Conservation (phyloP, 1,140 invertebrate genomes). For the Zaprionus taronus region DNA sequence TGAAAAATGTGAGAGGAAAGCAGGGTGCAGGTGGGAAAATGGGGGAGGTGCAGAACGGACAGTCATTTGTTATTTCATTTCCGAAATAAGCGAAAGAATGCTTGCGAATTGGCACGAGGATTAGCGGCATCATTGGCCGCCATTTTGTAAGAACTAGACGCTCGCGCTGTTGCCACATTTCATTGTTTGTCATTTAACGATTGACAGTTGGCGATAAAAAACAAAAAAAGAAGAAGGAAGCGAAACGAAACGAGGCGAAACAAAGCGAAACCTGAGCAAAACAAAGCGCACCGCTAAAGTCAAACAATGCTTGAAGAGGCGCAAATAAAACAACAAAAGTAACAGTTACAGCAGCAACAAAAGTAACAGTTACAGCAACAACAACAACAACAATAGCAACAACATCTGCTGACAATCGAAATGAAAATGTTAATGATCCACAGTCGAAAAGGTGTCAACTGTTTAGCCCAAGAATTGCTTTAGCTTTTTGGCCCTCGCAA, state of each 20-base stretch:
- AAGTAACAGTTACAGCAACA: constrained; percentile 11
- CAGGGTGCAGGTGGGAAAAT: neutral
- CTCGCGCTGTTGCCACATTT: constrained; percentile 59
- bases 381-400: neutral
- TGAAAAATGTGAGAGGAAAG: constrained; percentile 17
- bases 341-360: constrained; percentile 27
- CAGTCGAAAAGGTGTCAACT: constrained; percentile 67
- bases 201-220: constrained; percentile 74
- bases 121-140: constrained; percentile 73
- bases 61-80: constrained; percentile 80
- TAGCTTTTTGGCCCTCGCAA: constrained; percentile 11
- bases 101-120: constrained; percentile 56
- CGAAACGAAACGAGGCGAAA: constrained; percentile 31
- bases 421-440: constrained; percentile 77
- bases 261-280: constrained; percentile 38
- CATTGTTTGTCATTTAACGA: constrained; percentile 82
- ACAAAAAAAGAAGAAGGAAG: constrained; percentile 1
- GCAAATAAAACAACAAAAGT: constrained; percentile 48
- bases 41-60: neutral
- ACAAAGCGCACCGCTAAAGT: constrained; percentile 27
- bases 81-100: constrained; percentile 62
- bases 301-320: constrained; percentile 26
- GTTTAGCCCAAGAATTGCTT: constrained; percentile 50
- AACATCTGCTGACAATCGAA: constrained; percentile 39
- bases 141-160: constrained; percentile 47